Evolutionary conservation across 1,140 invertebrate species (phyloP).

Genomic region (Scaptomyza montana): DNA sequence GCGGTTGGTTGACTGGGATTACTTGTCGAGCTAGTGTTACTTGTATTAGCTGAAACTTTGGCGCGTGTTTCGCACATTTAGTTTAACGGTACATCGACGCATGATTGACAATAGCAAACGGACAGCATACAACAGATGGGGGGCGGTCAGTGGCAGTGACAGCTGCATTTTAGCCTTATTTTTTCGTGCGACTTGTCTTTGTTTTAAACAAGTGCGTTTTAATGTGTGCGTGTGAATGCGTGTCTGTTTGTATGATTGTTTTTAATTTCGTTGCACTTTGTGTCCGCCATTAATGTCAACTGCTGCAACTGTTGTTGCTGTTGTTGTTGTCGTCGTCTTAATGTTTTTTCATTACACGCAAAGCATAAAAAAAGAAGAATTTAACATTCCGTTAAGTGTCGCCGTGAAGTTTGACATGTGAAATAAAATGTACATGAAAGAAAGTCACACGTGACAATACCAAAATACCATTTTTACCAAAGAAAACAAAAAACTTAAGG

Average conservation of each 20-base stretch:
- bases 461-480: background rate
- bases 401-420: constrained; percentile 73
- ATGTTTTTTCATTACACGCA: constrained; percentile 76
- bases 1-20: constrained; percentile 69
- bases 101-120: constrained; percentile 28
- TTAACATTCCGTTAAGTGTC: constrained; percentile 62
- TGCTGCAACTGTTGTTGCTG: constrained; percentile 21
- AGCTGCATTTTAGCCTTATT: constrained; percentile 13
- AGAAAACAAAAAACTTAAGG: background rate
- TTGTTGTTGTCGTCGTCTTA: constrained; percentile 51
- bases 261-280: constrained; percentile 59
- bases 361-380: constrained; percentile 64
- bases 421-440: constrained; percentile 61
- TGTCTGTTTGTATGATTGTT: constrained; percentile 26
- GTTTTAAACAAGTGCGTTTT: background rate
- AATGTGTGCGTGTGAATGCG: constrained; percentile 15
- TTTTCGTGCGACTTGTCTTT: constrained; percentile 26
- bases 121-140: background rate
- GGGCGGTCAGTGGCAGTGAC: constrained; percentile 37
- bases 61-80: constrained; percentile 4
- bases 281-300: constrained; percentile 71
- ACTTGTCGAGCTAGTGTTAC: constrained; percentile 5
- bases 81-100: constrained; percentile 31
- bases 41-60: background rate
- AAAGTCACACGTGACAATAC: constrained; percentile 7